Conservation (phyloP, 2,113 vertebrate genomes). For the Bombycilla garrulus region DNA sequence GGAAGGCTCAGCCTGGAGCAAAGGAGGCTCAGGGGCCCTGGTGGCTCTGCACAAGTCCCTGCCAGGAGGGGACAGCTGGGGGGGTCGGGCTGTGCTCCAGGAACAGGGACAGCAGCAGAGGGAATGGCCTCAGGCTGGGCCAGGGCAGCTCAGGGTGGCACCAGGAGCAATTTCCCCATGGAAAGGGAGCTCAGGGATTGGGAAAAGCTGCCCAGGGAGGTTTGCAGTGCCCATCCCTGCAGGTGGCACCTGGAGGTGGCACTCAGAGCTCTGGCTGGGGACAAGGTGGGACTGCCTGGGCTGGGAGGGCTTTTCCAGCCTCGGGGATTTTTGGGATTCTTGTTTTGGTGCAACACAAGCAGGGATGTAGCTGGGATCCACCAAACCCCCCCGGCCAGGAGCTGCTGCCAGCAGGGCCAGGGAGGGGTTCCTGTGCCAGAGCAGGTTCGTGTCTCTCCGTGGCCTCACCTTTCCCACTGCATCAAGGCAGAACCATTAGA, state of each 20-base stretch:
- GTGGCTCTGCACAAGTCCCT: background rate
- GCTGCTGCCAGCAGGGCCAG: background rate
- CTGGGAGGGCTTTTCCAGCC: background rate
- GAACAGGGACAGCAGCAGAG: background rate
- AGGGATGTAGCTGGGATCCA: background rate
- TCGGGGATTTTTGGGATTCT: background rate
- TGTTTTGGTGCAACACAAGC: background rate
- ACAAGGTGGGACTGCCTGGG: background rate
- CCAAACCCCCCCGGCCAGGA: background rate
- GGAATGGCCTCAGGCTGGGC: background rate
- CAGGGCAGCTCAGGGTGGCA: background rate
- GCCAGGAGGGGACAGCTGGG: background rate
- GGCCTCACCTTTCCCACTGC: background rate
- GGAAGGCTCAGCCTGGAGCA: background rate
- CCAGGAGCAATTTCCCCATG: background rate
- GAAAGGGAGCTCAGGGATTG: no score
- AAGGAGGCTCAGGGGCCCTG: background rate
- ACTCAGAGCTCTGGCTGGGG: background rate
- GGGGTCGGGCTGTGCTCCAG: background rate
- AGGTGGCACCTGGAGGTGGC: background rate
- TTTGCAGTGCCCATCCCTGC: no score
- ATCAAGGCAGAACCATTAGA: background rate
- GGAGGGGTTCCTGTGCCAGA: background rate
- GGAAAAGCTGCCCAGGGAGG: no score
- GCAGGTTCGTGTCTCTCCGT: background rate